Evolutionary conservation across 2,797 vertebrate species (phyloP).

Genomic region (Mus minutoides): DNA sequence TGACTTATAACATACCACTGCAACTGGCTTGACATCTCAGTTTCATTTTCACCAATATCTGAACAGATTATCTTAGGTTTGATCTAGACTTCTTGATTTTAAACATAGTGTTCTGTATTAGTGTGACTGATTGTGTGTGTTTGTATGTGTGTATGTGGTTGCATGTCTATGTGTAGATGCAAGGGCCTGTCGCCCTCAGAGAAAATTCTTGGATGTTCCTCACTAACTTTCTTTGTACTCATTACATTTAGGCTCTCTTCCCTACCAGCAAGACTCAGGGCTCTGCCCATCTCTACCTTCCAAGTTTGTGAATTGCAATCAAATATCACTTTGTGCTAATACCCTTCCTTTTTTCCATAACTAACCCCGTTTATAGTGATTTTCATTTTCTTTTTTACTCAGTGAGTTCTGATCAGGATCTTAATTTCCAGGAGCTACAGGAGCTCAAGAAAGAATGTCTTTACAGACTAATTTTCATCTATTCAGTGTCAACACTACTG

Average conservation of each 20-base stretch:
- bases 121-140: neutral
- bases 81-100: neutral
- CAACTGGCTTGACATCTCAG: neutral
- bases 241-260: neutral
- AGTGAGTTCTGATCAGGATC: no score
- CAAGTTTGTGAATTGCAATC: neutral
- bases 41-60: neutral
- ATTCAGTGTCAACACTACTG: no score
- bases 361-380: neutral
- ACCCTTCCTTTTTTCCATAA: no score
- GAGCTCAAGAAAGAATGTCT: no score
- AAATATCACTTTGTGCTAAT: neutral
- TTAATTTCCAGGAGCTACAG: no score
- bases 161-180: neutral
- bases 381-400: neutral
- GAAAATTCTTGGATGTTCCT: neutral
- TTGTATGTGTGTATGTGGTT: neutral
- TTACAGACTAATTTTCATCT: neutral
- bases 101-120: neutral
- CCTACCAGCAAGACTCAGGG: neutral
- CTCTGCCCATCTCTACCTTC: neutral
- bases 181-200: neutral
- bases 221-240: neutral
- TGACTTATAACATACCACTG: neutral
- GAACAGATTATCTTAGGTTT: neutral